Conservation (phyloP, 2,113 vertebrate genomes). For the Rostratula benghalensis region DNA sequence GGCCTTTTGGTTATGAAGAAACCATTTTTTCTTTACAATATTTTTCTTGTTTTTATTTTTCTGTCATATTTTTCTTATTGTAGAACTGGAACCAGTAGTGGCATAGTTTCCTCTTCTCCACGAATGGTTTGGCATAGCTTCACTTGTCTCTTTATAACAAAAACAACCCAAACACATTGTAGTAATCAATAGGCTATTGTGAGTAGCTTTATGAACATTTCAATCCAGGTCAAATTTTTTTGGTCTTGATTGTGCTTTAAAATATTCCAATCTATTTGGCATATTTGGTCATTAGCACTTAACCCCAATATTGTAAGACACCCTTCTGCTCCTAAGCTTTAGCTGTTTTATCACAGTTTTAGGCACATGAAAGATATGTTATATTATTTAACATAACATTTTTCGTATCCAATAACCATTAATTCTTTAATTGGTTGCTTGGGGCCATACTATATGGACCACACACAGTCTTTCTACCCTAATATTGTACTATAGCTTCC, state of each 20-base stretch:
- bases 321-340: not conserved
- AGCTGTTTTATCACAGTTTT: conserved; percentile 44
- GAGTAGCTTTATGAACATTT: conserved; percentile 42
- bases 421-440: conserved; percentile 66
- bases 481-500: conserved; percentile 39
- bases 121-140: conserved; percentile 27
- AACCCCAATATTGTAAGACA: conserved; percentile 2
- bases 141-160: conserved; percentile 44
- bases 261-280: conserved; percentile 10
- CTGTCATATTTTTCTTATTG: conserved; percentile 23
- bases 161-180: conserved; percentile 49
- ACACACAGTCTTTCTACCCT: conserved; percentile 43
- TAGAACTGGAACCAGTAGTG: conserved; percentile 19
- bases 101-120: conserved; percentile 44
- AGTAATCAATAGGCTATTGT: conserved; percentile 49
- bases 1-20: not conserved
- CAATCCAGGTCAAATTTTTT: conserved; percentile 22
- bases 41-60: not conserved
- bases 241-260: conserved; percentile 14
- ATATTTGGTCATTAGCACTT: conserved; percentile 41
- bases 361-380: conserved; percentile 49
- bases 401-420: conserved; percentile 59
- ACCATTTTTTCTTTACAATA: not conserved
- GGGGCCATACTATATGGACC: conserved; percentile 46
- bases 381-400: conserved; percentile 54